Conservation (phyloP, 2,113 vertebrate species). For the Phrynocephalus versicolor region DNA sequence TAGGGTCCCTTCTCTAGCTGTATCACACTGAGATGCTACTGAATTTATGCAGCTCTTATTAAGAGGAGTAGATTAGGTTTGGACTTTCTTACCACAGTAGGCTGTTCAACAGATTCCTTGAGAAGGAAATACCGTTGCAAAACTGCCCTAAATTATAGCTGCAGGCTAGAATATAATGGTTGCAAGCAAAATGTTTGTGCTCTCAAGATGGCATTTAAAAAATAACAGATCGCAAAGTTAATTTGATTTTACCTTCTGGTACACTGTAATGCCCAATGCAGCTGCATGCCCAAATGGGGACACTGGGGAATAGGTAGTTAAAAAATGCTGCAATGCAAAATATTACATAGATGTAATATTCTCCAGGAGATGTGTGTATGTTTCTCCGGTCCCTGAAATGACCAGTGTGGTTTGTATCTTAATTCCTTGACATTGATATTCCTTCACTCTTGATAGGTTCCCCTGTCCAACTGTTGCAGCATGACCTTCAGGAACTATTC, state of each 20-base stretch:
- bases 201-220: too few relatives aligned
- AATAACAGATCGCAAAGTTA: too few relatives aligned
- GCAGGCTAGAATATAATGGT: background rate
- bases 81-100: background rate
- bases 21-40: background rate
- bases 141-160: background rate
- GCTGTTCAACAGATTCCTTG: background rate
- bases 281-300: too few relatives aligned
- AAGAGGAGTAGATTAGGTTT: too few relatives aligned
- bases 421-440: background rate
- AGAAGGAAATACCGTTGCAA: background rate
- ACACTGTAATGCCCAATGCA: background rate
- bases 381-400: background rate
- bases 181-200: too few relatives aligned
- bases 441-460: background rate
- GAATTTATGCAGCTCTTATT: background rate
- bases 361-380: background rate
- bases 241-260: too few relatives aligned
- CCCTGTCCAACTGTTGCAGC: background rate
- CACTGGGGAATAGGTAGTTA: background rate
- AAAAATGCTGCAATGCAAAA: background rate
- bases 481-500: background rate
- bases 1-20: background rate
- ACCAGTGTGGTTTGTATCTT: fast-evolving
- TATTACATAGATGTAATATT: background rate